Conservation (phyloP, 2,888 invertebrate genomes). For the Neocrepidodera transversa region DNA sequence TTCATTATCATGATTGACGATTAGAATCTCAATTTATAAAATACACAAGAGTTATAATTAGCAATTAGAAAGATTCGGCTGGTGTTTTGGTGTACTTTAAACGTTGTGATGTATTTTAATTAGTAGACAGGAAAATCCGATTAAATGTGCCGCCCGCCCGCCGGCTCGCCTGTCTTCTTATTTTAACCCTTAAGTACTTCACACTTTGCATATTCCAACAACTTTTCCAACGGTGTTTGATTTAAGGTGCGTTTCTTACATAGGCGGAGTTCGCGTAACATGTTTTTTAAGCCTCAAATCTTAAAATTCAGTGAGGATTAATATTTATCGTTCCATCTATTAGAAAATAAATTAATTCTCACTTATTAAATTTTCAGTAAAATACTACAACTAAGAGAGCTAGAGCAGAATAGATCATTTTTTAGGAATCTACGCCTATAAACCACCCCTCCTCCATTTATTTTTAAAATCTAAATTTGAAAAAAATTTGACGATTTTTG, state of each 20-base stretch:
- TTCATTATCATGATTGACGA: constrained; percentile 62
- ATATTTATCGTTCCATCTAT: no score
- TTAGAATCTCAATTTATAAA: constrained; percentile 63
- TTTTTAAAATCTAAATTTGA: no score
- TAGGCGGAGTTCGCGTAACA: no score
- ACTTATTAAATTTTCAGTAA: no score
- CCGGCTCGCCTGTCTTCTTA: constrained; percentile 47
- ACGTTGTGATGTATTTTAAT: constrained; percentile 60
- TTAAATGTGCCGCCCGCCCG: constrained; percentile 54
- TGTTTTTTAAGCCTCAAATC: no score
- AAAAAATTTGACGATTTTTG: no score
- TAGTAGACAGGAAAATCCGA: constrained; percentile 60
- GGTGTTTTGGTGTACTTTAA: constrained; percentile 53
- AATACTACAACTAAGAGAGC: no score
- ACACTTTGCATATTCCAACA: constrained; percentile 56
- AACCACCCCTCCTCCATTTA: no score
- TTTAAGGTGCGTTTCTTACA: constrained; percentile 41
- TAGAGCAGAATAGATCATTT: no score
- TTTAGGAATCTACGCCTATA: no score
- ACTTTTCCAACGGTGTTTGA: constrained; percentile 48
- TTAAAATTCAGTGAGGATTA: no score
- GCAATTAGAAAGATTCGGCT: constrained; percentile 60
- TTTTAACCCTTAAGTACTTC: constrained; percentile 58
- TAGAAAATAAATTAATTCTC: no score
- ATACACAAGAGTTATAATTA: constrained; percentile 62